Evolutionary conservation across 2,113 vertebrate genomes (phyloP), one percentile per base, ranked within the genome.

Genomic region (Ardeotis arabs): DNA sequence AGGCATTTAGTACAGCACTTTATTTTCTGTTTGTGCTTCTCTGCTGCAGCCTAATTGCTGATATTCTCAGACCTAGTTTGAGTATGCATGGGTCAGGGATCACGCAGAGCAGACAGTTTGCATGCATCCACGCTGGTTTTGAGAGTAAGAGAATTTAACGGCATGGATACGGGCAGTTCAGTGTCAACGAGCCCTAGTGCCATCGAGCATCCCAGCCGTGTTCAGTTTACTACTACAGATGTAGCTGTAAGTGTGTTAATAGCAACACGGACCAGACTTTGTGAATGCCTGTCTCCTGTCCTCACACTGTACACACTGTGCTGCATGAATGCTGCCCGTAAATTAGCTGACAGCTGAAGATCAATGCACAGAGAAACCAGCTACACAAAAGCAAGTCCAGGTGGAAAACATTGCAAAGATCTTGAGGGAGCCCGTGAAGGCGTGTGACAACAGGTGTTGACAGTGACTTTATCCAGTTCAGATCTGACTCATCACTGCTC

Each of bases 131-230:
- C 41, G 17, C 41, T 31, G 44, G 31, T 7, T 66, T 29, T 17
- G 33, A 29, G 24, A 58, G n/a, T 4, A 68, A 37, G 29, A 77
- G 41, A 37, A 52, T 7, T 7, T 18, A 17, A 50, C 6, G 11
- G 17, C 29, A 12, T 14, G 19, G 44, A 27, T 6, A 2, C 1
- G 3, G 52, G 66, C 28, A 63, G 53, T 3, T 35, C 56, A 41
- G 69, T 24, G 37, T 49, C 69, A 52, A 0, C 7, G 4, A 18
- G 62, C 35, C 28, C 11, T 6, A 16, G 27, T 35, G 58, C 39
- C 62, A 29, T 0, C 0, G 12, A 60, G 41, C 53, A 69, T 14
- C 20, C 67, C 2, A 2, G 45, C 50, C 47, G 31, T 3, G 13
- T 21, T 55, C 28, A 18, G 2, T 60, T 68, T n/a, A 13, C 18